Evolutionary conservation across 2,797 vertebrate species (phyloP), one percentile per base, ranked within the genome.

Genomic region (Macropus fuliginosus): DNA sequence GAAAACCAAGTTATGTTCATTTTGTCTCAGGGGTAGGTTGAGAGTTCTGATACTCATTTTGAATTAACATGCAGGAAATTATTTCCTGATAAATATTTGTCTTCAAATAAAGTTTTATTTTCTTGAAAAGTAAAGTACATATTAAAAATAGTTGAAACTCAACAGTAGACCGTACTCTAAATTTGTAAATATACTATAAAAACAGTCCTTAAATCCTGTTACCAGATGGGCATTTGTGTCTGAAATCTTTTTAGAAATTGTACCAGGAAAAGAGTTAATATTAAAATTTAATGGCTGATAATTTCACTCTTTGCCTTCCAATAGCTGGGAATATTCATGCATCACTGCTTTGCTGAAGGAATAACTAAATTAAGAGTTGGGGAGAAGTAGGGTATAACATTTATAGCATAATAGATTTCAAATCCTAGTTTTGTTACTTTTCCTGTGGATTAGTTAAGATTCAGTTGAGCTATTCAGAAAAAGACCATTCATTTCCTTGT

Each of bases 21-120:
- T 93, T 95, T 96, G 52, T 95, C 94, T 94, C 94, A 95, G 28
- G 28, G n/a, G 95, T 96, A 56, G 92, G 62, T 95, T 91, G 95
- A 62, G 59, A 96, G 62, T 62, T 95, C 24, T 96, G 54, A 87
- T 92, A 92, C 95, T 97, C 40, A 34, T 97, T 54, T 52, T 96
- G 55, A 96, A 94, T 96, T 91, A 91, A 13, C 27, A 55, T 81
- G 40, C 34, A 87, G 90, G 28, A 59, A 96, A 24, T 97, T 94
- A 97, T 92, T 40, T 94, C 93, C 91, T 56, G 0, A 24, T 91
- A 96, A 96, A 97, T 97, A 3, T 95, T 98, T 96, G 92, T 93
- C 92, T 95, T 93, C 90, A 96, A 91, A 55, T 97, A 92, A 52
- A n/a, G 11, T 96, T 96, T 92, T 0, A 56, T 94, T 94, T 95